Conservation (phyloP, 2,888 invertebrate genomes). For the Agonopterix alstromeriana region DNA sequence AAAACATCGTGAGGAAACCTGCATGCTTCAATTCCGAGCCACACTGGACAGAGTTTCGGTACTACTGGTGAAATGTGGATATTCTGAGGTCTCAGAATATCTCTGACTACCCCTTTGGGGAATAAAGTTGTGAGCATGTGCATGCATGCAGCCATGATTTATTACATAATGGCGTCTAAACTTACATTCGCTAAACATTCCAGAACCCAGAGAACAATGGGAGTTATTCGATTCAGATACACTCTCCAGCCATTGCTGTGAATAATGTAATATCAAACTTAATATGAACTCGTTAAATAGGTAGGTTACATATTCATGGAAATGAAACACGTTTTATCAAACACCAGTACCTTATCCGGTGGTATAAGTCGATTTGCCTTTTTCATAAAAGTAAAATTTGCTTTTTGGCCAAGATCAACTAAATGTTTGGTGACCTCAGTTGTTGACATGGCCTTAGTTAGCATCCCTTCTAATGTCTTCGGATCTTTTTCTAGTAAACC, state of each 20-base stretch:
- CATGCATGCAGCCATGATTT: too few relatives aligned
- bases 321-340: too few relatives aligned
- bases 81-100: too few relatives aligned
- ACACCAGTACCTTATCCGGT: constrained; percentile 39
- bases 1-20: too few relatives aligned
- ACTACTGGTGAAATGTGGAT: too few relatives aligned
- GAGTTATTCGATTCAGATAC: constrained; percentile 50
- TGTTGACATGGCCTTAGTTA: constrained; percentile 57
- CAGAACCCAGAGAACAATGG: constrained; percentile 30
- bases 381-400: constrained; percentile 60
- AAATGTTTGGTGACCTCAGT: constrained; percentile 62
- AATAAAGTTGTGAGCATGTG: too few relatives aligned
- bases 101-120: too few relatives aligned
- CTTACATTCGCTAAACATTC: constrained; percentile 17
- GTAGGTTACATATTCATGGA: too few relatives aligned
- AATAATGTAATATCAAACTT: constrained; percentile 7
- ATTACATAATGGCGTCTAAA: constrained; percentile 5
- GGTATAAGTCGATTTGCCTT: constrained; percentile 57
- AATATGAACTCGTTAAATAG: too few relatives aligned
- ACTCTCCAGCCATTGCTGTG: constrained; percentile 57
- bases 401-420: constrained; percentile 57
- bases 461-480: constrained; percentile 46
- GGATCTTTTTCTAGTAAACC: constrained; percentile 52
- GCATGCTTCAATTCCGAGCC: too few relatives aligned
- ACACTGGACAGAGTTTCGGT: too few relatives aligned